Evolutionary conservation across 1,140 invertebrate species (phyloP).

Genomic region (Macrosteles quadrilineatus): DNA sequence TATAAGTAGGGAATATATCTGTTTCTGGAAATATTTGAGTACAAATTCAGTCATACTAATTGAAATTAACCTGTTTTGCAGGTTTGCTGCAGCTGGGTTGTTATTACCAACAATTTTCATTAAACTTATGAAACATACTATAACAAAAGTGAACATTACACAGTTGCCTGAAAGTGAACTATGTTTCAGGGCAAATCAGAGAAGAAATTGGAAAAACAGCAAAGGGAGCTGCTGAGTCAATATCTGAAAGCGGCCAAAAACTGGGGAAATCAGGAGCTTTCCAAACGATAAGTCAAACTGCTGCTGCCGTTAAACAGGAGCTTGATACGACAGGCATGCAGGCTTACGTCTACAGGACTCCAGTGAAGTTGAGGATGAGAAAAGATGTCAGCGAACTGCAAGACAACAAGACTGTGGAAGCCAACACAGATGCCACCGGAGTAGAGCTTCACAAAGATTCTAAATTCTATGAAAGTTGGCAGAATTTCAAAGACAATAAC

Average conservation of each 20-base stretch:
- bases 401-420: constrained; percentile 60
- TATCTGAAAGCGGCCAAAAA: constrained; percentile 85
- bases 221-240: constrained; percentile 79
- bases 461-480: constrained; percentile 95
- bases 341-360: constrained; percentile 75
- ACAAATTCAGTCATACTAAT: too few relatives aligned
- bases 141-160: too few relatives aligned
- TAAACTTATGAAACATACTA: too few relatives aligned
- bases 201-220: constrained; percentile 89
- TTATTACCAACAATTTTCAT: too few relatives aligned
- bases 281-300: constrained; percentile 88
- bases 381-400: constrained; percentile 58
- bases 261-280: constrained; percentile 87
- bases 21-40: too few relatives aligned
- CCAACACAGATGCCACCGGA: constrained; percentile 83
- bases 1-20: too few relatives aligned
- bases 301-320: constrained; percentile 89
- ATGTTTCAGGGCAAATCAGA: constrained; percentile 61
- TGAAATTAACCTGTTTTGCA: too few relatives aligned
- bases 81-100: too few relatives aligned
- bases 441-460: constrained; percentile 98
- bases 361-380: constrained; percentile 68
- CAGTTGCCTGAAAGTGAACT: too few relatives aligned
- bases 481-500: constrained; percentile 98
- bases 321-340: constrained; percentile 60